phyloP scores from a whole-genome alignment of 2,888 invertebrate genomes.

The Agrenia bidenticulata region DNA sequence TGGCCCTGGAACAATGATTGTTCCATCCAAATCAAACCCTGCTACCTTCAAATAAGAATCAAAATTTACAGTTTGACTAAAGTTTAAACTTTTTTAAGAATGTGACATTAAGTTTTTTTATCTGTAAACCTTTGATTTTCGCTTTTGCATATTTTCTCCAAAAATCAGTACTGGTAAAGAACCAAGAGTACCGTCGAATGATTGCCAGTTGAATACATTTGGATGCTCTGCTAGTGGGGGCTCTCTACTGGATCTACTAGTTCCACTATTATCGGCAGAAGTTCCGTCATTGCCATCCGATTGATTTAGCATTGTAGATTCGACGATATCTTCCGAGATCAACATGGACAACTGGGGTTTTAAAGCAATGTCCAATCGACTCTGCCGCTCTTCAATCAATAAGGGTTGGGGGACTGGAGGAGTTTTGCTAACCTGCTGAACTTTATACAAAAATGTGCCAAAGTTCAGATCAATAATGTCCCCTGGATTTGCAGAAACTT shows the following conservation, averaged over 20 bases:
- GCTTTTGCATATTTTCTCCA: background rate
- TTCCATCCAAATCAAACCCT: conserved; percentile 1
- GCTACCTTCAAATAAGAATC: background rate
- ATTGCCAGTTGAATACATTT: too few relatives aligned
- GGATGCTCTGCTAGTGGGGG: too few relatives aligned
- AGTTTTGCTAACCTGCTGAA: background rate
- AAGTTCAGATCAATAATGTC: background rate
- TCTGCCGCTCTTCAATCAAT: background rate
- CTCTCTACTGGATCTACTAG: too few relatives aligned
- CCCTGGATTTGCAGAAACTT: background rate
- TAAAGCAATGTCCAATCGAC: background rate
- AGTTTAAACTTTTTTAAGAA: too few relatives aligned
- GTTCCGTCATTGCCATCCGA: too few relatives aligned
- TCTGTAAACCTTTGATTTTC: too few relatives aligned
- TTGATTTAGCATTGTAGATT: too few relatives aligned
- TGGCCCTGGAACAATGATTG: background rate
- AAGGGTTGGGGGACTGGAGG: background rate
- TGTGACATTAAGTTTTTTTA: too few relatives aligned
- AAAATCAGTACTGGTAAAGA: background rate
- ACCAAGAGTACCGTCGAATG: background rate
- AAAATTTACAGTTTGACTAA: too few relatives aligned
- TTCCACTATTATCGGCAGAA: too few relatives aligned
- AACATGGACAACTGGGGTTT: background rate
- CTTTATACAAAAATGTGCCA: background rate
- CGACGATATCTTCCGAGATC: too few relatives aligned